Conservation (phyloP, 2,888 invertebrate genomes). For the Antheraea assamensis region DNA sequence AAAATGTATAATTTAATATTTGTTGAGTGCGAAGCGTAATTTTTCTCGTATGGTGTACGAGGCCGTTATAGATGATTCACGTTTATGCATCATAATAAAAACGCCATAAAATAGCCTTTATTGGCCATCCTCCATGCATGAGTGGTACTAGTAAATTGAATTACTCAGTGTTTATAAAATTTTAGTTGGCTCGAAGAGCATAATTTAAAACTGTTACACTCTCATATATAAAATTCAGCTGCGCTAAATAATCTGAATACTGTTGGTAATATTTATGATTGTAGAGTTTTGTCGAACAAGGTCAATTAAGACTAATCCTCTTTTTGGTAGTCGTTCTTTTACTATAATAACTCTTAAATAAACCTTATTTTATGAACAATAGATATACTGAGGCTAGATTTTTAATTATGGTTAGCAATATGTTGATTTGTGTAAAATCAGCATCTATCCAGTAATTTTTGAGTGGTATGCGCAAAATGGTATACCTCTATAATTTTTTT, state of each 20-base stretch:
- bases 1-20: slow-evolving; percentile 55
- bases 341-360: not conserved
- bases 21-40: slow-evolving; percentile 52
- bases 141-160: slow-evolving; percentile 74
- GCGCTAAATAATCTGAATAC: slow-evolving; percentile 57
- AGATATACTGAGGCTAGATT: not conserved
- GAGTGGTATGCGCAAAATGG: too few species aligned
- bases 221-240: slow-evolving; percentile 57
- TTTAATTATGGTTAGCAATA: not conserved
- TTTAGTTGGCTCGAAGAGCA: slow-evolving; percentile 69
- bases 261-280: not conserved
- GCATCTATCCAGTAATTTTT: too few species aligned
- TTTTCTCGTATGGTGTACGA: slow-evolving; percentile 53
- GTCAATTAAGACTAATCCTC: not conserved
- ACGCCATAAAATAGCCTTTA: slow-evolving; percentile 75
- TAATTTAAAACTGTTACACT: slow-evolving; percentile 68
- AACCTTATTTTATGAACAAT: not conserved
- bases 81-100: slow-evolving; percentile 81
- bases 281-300: not conserved
- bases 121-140: slow-evolving; percentile 76
- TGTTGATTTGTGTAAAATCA: not conserved
- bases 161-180: slow-evolving; percentile 79
- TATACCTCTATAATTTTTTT: too few species aligned
- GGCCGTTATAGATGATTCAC: slow-evolving; percentile 74
- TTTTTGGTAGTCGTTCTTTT: not conserved